These are phyloP conservation scores for Sisor rabdophorus DNA, from an alignment of 2,113 vertebrate species.

Conservation along the genomic window DNA sequence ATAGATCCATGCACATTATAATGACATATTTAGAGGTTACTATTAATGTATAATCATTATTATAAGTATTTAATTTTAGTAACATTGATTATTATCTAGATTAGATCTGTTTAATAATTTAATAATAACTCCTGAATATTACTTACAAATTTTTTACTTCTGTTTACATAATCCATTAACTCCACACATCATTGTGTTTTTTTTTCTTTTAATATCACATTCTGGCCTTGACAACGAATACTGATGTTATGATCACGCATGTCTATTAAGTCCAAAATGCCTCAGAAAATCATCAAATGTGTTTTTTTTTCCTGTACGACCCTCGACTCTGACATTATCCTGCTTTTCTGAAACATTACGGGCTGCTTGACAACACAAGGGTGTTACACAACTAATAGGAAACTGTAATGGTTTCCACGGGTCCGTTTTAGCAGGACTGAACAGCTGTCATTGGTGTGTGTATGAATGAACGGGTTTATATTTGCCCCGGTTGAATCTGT, in stretches of 20 bases:
- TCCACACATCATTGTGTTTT: too few species aligned
- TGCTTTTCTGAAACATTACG: neutral
- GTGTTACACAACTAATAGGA: neutral
- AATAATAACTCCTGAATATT: neutral
- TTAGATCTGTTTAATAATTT: too few species aligned
- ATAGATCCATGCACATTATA: neutral
- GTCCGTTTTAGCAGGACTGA: neutral
- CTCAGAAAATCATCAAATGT: neutral
- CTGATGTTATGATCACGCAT: neutral
- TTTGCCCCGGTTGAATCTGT: slow-evolving; percentile 25
- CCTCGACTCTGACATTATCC: neutral
- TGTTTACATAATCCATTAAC: neutral
- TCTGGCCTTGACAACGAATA: neutral
- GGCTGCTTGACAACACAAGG: neutral
- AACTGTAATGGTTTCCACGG: slow-evolving; percentile 9
- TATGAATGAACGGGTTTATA: slow-evolving; percentile 20
- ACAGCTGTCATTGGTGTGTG: neutral
- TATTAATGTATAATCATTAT: too few species aligned
- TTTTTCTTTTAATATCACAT: neutral
- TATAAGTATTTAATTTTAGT: too few species aligned
- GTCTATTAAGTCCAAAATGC: neutral
- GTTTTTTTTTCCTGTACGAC: neutral
- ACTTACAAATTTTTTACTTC: neutral
- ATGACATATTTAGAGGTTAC: neutral
- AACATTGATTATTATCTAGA: too few species aligned